Evolutionary conservation across 2,888 invertebrate genomes (phyloP), one percentile per base, ranked within the genome.

Genomic region (Idaea biselata): DNA sequence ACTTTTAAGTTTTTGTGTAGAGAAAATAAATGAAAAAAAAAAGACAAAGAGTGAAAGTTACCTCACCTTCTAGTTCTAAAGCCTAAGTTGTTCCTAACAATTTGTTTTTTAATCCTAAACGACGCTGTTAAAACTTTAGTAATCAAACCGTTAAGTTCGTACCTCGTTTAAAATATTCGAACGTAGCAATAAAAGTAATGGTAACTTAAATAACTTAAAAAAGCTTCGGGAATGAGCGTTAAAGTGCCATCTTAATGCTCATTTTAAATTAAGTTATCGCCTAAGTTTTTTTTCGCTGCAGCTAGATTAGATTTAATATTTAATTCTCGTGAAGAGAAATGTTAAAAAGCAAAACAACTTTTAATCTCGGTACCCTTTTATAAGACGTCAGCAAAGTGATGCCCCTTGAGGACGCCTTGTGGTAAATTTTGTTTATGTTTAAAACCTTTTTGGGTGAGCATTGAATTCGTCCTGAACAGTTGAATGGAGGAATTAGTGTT

Each of bases 381-480:
- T 73, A 73, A 75, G 71, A 73, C 72, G 72, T 75, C 77, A 74
- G 74, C 68, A 73, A 73, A 79, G 74, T 77, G 75, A 77, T 73
- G 74, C 73, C 71, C 70, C 67, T 61, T 55, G 73, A 71, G 76
- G 72, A 71, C 71, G 71, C 65, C 70, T 67, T 65, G 66, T 71
- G 68, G 70, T 68, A 64, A 73, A 76, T 77, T 76, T 75, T 77
- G 75, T 78, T 78, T 76, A 80, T 75, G 72, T 73, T 74, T 63
- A 71, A 73, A 73, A 73, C 75, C 76, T 78, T 76, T 73, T 73
- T 73, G 68, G 69, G 62, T 68, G 68, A 25, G 25, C 25, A 25
- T 25, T 25, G 25, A 25, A 25, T 1, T 25, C 60, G 59, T 25
- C 25, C 25, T 5, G 5, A 25, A 25, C 25, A 25, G 25, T 25